These are phyloP conservation scores for Aurelia sp. DNA, from an alignment of 30 jellyfish, hydroid and myxozoan species.

Conservation along the genomic window DNA sequence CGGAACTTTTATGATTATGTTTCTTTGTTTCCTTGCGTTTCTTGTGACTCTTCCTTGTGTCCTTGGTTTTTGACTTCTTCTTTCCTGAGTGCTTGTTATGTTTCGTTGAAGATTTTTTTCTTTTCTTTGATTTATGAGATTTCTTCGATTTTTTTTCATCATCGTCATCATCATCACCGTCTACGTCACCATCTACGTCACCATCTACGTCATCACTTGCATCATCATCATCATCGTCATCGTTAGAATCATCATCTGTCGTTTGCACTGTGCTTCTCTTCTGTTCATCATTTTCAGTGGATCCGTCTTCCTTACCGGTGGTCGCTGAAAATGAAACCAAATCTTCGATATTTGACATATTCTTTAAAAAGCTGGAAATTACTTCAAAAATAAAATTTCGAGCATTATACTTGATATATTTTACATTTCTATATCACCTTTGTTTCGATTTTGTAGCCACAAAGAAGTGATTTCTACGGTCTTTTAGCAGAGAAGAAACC, in stretches of 20 bases:
- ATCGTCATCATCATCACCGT: slow-evolving; percentile 20
- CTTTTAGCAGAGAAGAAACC: too few species aligned
- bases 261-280: slow-evolving; percentile 32
- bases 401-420: too few species aligned
- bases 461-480: too few species aligned
- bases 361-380: too few species aligned
- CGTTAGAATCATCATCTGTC: slow-evolving; percentile 43
- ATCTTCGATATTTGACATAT: too few species aligned
- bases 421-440: too few species aligned
- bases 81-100: not conserved
- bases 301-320: slow-evolving; percentile 12
- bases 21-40: slow-evolving; percentile 11
- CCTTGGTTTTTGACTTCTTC: not conserved
- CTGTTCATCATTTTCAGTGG: slow-evolving; percentile 46
- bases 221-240: slow-evolving; percentile 46
- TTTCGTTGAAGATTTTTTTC: not conserved
- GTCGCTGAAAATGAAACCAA: too few species aligned
- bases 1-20: not conserved
- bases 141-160: slow-evolving; percentile 1
- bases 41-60: slow-evolving; percentile 13
- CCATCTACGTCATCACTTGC: slow-evolving; percentile 29
- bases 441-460: too few species aligned
- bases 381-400: too few species aligned
- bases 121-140: not conserved
- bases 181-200: slow-evolving; percentile 20